Base-by-base conservation (phyloP, 2,888 invertebrate genomes). In the Hydriomena furcata region DNA sequence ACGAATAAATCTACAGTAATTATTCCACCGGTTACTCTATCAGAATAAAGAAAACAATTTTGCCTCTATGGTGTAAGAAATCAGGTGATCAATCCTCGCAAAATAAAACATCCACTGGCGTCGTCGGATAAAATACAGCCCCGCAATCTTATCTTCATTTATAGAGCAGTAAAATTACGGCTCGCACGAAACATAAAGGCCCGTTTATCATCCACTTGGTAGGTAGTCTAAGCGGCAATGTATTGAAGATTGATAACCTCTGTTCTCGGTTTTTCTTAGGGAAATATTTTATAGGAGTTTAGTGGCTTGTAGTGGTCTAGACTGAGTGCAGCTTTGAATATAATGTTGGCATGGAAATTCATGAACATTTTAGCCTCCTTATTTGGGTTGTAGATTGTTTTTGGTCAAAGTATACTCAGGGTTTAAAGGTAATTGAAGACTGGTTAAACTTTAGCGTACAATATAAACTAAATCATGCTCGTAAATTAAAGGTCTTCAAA, bases 161-260 rank as follows among this genome's bases (percentile, higher is more conserved):
- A 85, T 82, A 82, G 84, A 78, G 78, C 79, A 79, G 80, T 84
- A 79, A 84, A 85, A 84, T 84, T 84, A 82, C 76, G 74, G 71
- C 75, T 68, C 71, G 71, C 66, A 77, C 76, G 74, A 77, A 80
- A 79, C 75, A 82, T 81, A 82, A 79, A 78, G 73, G 73, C 58
- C 72, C 74, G 80, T 84, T 85, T 84, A 85, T 84, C 82, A 84
- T 83, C 78, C 76, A 71, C 77, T 79, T 72, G 60, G 71, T 75
- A 70, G 71, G 79, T 75, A 77, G 77, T 82, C 77, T 81, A 80
- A 71, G 71, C 71, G 70, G 75, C 71, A 71, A 75, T 72, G 75
- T 80, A 81, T 82, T 71, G 72, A 77, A 82, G 84, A 84, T 83
- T 82, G 81, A 83, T 84, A 81, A 73, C 73, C 73, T 62, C 60